Percentiles rank a stretch among this genome's conserved stretches.
phyloP scores from a whole-genome alignment of 2,888 invertebrate genomes.

The Drosophila antonietae region DNA sequence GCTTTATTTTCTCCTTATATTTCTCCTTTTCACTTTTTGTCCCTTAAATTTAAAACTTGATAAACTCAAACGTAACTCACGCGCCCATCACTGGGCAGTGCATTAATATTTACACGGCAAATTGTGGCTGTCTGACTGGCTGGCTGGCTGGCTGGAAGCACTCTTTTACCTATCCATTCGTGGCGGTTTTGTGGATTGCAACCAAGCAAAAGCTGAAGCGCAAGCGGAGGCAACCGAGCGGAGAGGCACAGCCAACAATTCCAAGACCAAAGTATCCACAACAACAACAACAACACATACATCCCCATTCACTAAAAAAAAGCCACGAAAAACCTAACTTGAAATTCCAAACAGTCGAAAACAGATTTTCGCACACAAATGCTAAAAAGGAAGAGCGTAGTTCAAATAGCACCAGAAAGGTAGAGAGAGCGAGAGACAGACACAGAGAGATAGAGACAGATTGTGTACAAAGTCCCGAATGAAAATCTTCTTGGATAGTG shows the following conservation, averaged over 20 bases:
- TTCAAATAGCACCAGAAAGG: neutral
- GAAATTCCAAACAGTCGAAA: constrained; percentile 63
- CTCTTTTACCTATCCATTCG: constrained; percentile 43
- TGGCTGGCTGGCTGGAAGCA: constrained; percentile 25
- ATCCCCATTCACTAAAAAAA: constrained; percentile 22
- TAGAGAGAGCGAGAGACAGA: neutral
- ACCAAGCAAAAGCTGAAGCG: constrained; percentile 19
- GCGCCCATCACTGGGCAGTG: constrained; percentile 39
- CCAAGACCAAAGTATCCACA: constrained; percentile 4
- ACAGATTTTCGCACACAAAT: constrained; percentile 63
- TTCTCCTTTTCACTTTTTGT: too few species aligned
- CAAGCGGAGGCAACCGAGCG: constrained; percentile 1
- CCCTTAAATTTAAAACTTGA: neutral
- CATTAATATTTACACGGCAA: constrained; percentile 76
- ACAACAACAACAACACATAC: constrained; percentile 4
- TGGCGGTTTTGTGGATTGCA: constrained; percentile 60
- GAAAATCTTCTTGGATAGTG: constrained; percentile 1
- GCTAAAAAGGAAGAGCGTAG: constrained; percentile 25
- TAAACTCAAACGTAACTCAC: constrained; percentile 10
- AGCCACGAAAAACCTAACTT: constrained; percentile 37
- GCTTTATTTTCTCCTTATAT: neutral
- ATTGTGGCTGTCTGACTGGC: constrained; percentile 61
- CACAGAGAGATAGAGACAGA: neutral
- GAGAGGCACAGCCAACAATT: constrained; percentile 23
- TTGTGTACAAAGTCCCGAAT: constrained; percentile 9